Conservation (phyloP, 2,797 vertebrate genomes). For the Hapalemur alaotrensis region DNA sequence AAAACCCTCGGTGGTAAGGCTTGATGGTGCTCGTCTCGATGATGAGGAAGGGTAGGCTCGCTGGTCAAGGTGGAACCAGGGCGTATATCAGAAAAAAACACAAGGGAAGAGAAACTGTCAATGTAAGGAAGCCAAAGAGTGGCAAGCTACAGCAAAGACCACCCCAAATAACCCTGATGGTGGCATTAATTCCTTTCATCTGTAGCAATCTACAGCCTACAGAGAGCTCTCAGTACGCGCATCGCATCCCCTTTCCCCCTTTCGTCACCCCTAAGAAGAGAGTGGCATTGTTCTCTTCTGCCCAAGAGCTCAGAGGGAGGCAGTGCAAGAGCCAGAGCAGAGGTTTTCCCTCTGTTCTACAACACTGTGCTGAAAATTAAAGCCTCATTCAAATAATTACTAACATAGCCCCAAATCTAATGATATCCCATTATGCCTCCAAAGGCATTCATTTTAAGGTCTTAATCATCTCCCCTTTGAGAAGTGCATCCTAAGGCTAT, state of each 20-base stretch:
- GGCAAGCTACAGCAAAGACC: neutral
- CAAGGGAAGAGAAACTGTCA: slow-evolving; percentile 79
- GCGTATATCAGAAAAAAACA: slow-evolving; percentile 37
- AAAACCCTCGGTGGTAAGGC: slow-evolving; percentile 97
- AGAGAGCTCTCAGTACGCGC: fast-evolving
- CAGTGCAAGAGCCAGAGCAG: neutral
- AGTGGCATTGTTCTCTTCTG: neutral
- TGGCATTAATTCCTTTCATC: neutral
- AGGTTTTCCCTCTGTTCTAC: neutral
- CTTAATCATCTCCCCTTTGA: neutral
- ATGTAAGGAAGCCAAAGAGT: slow-evolving; percentile 20
- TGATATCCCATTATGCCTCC: neutral
- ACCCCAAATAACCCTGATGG: too few species aligned
- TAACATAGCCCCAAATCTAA: neutral
- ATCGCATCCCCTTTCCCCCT: fast-evolving
- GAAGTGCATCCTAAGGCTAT: neutral
- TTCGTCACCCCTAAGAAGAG: neutral
- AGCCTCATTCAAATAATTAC: neutral
- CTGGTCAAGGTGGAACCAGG: slow-evolving; percentile 83
- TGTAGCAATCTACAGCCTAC: fast-evolving
- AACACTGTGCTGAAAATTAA: neutral
- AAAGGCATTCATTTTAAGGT: neutral
- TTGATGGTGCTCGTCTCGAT: slow-evolving; percentile 98
- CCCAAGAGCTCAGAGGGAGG: neutral
- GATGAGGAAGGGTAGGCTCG: slow-evolving; percentile 98